Evolutionary conservation across 2,888 invertebrate species (phyloP).

Genomic region (Dolichomitus sp.): DNA sequence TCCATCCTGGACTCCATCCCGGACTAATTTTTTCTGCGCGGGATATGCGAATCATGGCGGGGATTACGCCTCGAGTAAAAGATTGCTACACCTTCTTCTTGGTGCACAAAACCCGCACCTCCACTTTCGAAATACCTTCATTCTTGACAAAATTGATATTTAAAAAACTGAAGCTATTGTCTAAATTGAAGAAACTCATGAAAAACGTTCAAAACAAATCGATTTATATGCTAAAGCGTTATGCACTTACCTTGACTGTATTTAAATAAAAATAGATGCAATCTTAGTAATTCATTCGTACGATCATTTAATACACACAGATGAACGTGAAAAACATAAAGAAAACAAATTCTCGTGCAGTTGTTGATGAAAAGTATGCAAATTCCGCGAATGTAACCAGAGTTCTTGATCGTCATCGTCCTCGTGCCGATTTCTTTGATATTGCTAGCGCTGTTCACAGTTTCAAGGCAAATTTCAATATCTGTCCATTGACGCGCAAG

Average conservation of each 20-base stretch:
- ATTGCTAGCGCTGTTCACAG: constrained; percentile 9
- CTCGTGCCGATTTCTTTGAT: constrained; percentile 61
- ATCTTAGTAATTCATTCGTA: constrained; percentile 7
- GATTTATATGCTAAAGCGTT: neutral
- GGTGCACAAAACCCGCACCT: too few relatives aligned
- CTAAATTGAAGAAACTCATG: neutral
- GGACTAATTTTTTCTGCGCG: too few relatives aligned
- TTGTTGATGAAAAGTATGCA: constrained; percentile 59
- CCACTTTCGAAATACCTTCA: too few relatives aligned
- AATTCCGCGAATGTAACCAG: constrained; percentile 45
- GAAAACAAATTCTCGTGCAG: constrained; percentile 32
- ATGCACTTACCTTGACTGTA: neutral
- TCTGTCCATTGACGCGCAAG: neutral
- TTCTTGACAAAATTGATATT: neutral
- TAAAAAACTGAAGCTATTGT: neutral
- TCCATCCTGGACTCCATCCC: too few relatives aligned
- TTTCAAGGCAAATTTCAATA: constrained; percentile 37
- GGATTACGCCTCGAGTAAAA: too few relatives aligned
- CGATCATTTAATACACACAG: neutral
- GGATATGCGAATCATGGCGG: too few relatives aligned
- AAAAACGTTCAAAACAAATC: too few relatives aligned
- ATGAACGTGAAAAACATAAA: constrained; percentile 14
- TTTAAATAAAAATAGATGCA: neutral
- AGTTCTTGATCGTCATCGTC: constrained; percentile 48
- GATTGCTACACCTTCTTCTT: too few relatives aligned